Evolutionary conservation across 2,113 vertebrate species (phyloP).

Genomic region (Salminus brasiliensis): DNA sequence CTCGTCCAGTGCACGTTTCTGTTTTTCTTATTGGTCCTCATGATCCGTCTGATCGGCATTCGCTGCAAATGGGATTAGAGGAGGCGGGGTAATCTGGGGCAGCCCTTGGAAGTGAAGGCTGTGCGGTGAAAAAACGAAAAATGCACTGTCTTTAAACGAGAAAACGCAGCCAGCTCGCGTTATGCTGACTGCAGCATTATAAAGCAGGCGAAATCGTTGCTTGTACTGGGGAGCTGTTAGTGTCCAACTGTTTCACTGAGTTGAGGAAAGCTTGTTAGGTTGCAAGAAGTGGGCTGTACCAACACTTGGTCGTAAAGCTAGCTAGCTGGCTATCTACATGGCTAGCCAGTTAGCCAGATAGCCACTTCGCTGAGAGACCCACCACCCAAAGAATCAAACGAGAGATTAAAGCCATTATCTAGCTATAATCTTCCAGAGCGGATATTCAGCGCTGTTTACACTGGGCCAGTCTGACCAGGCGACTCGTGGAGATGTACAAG

Average conservation of each 20-base stretch:
- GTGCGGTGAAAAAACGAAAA: conserved; percentile 44
- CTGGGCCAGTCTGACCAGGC: neutral
- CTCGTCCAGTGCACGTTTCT: conserved; percentile 1
- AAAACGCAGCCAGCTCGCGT: conserved; percentile 1
- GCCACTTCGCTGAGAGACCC: conserved; percentile 14
- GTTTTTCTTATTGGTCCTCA: conserved; percentile 27
- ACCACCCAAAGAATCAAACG: conserved; percentile 43
- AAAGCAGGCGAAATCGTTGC: neutral
- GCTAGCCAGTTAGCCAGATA: conserved; percentile 22
- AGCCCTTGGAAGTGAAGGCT: conserved; percentile 50
- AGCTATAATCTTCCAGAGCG: conserved; percentile 29
- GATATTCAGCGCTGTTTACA: conserved; percentile 9
- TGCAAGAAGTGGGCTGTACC: neutral
- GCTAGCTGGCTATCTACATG: conserved; percentile 29
- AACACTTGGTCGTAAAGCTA: neutral
- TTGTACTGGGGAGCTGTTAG: neutral
- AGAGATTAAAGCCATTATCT: conserved; percentile 48
- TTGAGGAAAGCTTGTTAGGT: neutral
- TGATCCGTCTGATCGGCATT: conserved; percentile 15
- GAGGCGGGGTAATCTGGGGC: conserved; percentile 32
- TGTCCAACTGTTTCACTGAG: neutral
- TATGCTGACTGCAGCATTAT: neutral
- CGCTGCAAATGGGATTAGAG: conserved; percentile 26
- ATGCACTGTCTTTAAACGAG: conserved; percentile 35
- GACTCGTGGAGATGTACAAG: neutral